These are phyloP conservation scores for Volucella inanis DNA, from an alignment of 2,888 invertebrate genomes.

Conservation along the genomic window DNA sequence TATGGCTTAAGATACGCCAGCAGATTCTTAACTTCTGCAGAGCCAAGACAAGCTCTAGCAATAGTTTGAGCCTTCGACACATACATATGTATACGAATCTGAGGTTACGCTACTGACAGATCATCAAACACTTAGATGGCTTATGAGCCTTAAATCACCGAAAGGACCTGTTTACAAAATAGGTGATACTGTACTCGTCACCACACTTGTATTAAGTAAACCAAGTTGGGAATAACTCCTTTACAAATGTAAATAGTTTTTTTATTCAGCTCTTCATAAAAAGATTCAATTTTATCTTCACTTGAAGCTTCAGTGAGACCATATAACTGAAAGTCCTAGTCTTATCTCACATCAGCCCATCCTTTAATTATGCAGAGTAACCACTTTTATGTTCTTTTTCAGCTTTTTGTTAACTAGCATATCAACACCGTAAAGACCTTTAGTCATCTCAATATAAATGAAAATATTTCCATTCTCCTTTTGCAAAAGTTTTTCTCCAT, in stretches of 20 bases:
- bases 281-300: conserved; percentile 3
- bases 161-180: no score
- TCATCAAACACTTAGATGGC: no score
- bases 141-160: no score
- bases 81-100: no score
- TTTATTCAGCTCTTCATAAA: neutral
- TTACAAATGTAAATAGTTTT: conserved; percentile 16
- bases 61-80: no score
- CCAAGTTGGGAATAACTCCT: no score
- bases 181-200: no score
- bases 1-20: no score
- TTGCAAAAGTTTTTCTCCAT: conserved; percentile 28
- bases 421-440: conserved; percentile 7
- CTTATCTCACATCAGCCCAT: conserved; percentile 11
- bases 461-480: conserved; percentile 21
- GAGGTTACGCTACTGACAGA: no score
- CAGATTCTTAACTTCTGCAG: no score
- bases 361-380: conserved; percentile 6
- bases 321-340: conserved; percentile 5
- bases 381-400: conserved; percentile 10
- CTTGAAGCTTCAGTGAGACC: conserved; percentile 19
- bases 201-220: no score
- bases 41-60: no score
- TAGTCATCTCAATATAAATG: conserved; percentile 11
- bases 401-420: conserved; percentile 20